These are phyloP conservation scores for Onychomys leucogaster DNA, from an alignment of 2,797 vertebrate species.

Conservation along the genomic window DNA sequence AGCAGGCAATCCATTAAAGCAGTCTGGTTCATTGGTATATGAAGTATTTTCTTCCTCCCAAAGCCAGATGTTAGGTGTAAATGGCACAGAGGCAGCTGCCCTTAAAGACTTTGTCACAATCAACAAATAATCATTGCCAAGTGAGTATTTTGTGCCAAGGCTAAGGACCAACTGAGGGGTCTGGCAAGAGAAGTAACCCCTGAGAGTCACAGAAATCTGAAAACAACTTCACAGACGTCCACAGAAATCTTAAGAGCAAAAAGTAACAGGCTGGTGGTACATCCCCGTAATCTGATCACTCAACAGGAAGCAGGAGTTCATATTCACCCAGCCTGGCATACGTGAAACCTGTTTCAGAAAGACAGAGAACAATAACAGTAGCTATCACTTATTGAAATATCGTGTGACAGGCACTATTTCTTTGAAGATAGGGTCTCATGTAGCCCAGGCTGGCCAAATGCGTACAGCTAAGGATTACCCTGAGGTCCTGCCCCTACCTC, in stretches of 20 bases:
- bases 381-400: not conserved
- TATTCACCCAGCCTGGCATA: not conserved
- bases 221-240: not conserved
- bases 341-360: not conserved
- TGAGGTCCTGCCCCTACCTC: not conserved
- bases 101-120: slow-evolving; percentile 40
- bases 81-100: not conserved
- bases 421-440: not conserved
- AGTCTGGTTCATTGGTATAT: not conserved
- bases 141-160: slow-evolving; percentile 3
- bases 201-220: not conserved
- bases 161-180: not conserved
- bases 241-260: not conserved
- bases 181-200: not conserved
- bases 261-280: not conserved
- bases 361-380: not conserved
- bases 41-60: not conserved
- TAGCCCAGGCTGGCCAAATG: not conserved
- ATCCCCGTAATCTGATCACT: not conserved
- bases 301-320: too few species aligned
- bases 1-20: too few species aligned
- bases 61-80: not conserved
- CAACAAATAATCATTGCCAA: slow-evolving; percentile 22
- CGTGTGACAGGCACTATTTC: not conserved
- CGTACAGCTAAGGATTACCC: not conserved